A percentile compares a stretch with the other conserved stretches of the same genome.
These are phyloP conservation scores for Lucifuga dentata DNA, from an alignment of 2,113 vertebrate genomes.

Conservation along the genomic window DNA sequence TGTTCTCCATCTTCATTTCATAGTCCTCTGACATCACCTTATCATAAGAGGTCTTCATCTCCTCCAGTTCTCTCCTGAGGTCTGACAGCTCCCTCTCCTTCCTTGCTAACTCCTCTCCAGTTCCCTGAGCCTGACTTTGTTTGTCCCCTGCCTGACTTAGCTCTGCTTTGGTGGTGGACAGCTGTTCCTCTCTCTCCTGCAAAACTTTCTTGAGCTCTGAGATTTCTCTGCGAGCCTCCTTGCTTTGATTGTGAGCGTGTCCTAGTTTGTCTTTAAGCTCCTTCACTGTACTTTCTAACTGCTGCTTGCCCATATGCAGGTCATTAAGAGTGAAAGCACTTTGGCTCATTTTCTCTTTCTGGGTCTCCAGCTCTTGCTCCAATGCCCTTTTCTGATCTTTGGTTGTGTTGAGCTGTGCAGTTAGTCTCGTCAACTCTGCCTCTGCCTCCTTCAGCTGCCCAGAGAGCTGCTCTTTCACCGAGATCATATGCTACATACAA, in stretches of 20 bases:
- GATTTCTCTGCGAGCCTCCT: slow-evolving; percentile 79
- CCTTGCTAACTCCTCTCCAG: slow-evolving; percentile 70
- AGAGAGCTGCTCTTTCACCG: slow-evolving; percentile 90
- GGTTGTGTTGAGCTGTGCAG: slow-evolving; percentile 80
- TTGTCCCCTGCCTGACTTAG: slow-evolving; percentile 63
- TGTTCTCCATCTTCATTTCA: slow-evolving; percentile 88
- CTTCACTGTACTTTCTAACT: slow-evolving; percentile 84
- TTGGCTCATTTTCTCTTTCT: slow-evolving; percentile 86
- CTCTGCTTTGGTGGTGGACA: slow-evolving; percentile 72
- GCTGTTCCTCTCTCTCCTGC: slow-evolving; percentile 83
- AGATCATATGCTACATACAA: slow-evolving; percentile 89
- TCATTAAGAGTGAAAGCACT: slow-evolving; percentile 88
- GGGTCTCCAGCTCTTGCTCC: slow-evolving; percentile 82
- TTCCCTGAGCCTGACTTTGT: slow-evolving; percentile 42
- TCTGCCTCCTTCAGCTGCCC: slow-evolving; percentile 86
- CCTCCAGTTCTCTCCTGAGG: slow-evolving; percentile 82
- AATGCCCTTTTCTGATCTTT: slow-evolving; percentile 81
- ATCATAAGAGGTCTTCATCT: slow-evolving; percentile 82
- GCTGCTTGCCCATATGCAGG: slow-evolving; percentile 86
- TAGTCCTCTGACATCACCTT: slow-evolving; percentile 83
- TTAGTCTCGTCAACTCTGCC: slow-evolving; percentile 73
- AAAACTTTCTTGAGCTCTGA: slow-evolving; percentile 81
- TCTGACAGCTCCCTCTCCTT: slow-evolving; percentile 83
- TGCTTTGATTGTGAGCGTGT: slow-evolving; percentile 79
- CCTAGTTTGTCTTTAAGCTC: slow-evolving; percentile 86